Percentiles rank a stretch among this genome's conserved stretches.
Evolutionary conservation across 2,113 vertebrate genomes (phyloP).

Genomic region (Nothobranchius furzeri): DNA sequence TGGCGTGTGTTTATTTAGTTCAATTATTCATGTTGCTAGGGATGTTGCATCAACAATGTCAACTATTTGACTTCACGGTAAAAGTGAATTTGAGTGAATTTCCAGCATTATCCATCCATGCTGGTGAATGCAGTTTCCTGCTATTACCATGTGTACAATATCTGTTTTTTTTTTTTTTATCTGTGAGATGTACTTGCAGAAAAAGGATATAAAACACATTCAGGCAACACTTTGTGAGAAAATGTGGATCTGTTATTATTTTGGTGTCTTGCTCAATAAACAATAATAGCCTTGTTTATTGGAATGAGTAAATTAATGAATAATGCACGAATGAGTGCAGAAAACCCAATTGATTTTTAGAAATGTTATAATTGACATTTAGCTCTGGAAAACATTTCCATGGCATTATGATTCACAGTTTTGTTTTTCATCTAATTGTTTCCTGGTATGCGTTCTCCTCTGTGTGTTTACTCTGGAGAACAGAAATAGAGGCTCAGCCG

Average conservation of each 20-base stretch:
- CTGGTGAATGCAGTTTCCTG: too few species aligned
- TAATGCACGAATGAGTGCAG: background rate
- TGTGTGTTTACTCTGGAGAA: slow-evolving; percentile 37
- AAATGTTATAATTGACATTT: slow-evolving; percentile 1
- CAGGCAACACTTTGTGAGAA: background rate
- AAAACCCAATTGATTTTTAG: background rate
- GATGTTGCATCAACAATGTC: too few species aligned
- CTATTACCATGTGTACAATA: too few species aligned
- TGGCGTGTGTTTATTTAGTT: too few species aligned
- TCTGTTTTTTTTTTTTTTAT: too few species aligned
- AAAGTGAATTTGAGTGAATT: too few species aligned
- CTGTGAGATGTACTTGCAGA: too few species aligned
- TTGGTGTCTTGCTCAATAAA: background rate
- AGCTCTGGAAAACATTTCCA: background rate
- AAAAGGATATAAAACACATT: background rate
- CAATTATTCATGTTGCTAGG: too few species aligned
- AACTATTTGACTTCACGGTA: too few species aligned
- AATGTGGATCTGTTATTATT: background rate
- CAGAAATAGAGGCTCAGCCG: slow-evolving; percentile 52
- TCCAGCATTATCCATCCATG: too few species aligned
- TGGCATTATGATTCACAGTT: slow-evolving; percentile 8
- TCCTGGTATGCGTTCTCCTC: slow-evolving; percentile 43
- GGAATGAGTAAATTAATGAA: slow-evolving; percentile 2
- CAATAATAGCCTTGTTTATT: background rate
- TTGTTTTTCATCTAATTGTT: slow-evolving; percentile 33